Percentiles rank a stretch among this genome's conserved stretches.
Evolutionary conservation across 2,113 vertebrate species (phyloP).

Genomic region (Tyto alba): DNA sequence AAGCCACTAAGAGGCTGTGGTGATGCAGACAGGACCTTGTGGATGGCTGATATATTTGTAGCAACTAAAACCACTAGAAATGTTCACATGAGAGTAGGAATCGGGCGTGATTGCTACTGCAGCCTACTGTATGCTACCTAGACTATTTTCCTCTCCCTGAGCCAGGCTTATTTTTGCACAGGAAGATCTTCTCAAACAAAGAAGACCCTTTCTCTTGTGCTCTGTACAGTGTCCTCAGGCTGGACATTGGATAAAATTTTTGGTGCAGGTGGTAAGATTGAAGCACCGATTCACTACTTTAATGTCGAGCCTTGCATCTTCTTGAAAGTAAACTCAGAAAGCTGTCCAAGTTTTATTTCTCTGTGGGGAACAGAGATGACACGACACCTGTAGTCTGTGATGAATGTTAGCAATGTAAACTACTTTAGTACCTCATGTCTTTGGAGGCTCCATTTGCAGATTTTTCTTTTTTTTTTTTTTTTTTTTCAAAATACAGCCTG

Average conservation of each 20-base stretch:
- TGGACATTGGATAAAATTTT: neutral
- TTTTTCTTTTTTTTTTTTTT: too few relatives aligned
- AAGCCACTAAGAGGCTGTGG: neutral
- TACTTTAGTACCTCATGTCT: neutral
- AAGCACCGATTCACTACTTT: neutral
- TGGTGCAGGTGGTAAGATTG: neutral
- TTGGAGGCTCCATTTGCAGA: neutral
- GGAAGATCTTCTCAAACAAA: neutral
- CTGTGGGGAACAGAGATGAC: neutral
- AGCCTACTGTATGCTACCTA: neutral
- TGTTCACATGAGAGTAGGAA: neutral
- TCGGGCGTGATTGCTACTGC: neutral
- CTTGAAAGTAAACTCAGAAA: conserved; percentile 11
- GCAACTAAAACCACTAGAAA: neutral
- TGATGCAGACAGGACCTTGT: neutral
- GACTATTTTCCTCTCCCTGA: neutral
- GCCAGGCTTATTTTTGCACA: neutral
- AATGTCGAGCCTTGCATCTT: neutral
- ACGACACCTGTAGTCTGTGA: neutral
- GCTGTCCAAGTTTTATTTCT: neutral
- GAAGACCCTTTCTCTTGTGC: neutral
- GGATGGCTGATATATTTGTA: neutral
- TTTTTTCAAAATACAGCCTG: neutral
- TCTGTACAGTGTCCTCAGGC: neutral
- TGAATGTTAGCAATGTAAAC: neutral